Conservation (phyloP, 1,140 invertebrate genomes). For the Pomacea maculata region DNA sequence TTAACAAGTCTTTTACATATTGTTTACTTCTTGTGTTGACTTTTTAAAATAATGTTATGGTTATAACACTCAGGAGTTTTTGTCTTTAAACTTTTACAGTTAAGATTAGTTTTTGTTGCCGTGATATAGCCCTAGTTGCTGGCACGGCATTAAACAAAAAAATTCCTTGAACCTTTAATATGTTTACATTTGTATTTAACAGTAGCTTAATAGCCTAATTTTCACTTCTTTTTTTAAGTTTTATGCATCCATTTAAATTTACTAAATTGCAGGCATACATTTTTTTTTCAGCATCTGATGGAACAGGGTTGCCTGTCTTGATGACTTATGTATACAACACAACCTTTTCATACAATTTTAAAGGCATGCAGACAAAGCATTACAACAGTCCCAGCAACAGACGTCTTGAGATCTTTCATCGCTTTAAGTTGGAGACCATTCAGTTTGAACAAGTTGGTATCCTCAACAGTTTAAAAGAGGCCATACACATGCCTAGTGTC, state of each 20-base stretch:
- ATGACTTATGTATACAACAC: conserved; percentile 53
- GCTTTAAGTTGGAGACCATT: conserved; percentile 55
- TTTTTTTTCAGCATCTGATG: conserved; percentile 27
- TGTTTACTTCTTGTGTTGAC: too few relatives aligned
- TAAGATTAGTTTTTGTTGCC: too few relatives aligned
- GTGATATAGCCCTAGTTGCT: too few relatives aligned
- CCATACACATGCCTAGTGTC: conserved; percentile 61
- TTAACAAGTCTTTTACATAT: too few relatives aligned
- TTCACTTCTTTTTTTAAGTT: too few relatives aligned
- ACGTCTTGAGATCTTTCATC: conserved; percentile 57
- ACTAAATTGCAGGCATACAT: conserved; percentile 2
- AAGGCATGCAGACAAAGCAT: conserved; percentile 84
- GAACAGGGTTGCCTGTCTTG: conserved; percentile 28
- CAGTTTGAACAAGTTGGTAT: conserved; percentile 45
- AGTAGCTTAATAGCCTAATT: neutral
- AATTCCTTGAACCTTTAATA: too few relatives aligned
- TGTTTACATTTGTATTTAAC: neutral
- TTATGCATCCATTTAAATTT: neutral
- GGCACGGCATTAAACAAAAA: too few relatives aligned
- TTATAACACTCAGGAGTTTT: too few relatives aligned
- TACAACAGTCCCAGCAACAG: conserved; percentile 76
- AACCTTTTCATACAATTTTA: conserved; percentile 79
- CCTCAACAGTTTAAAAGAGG: conserved; percentile 46
- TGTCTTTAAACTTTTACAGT: too few relatives aligned
- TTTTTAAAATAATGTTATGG: too few relatives aligned